phyloP scores from a whole-genome alignment of 2,113 vertebrate species.

The Athene cunicularia region DNA sequence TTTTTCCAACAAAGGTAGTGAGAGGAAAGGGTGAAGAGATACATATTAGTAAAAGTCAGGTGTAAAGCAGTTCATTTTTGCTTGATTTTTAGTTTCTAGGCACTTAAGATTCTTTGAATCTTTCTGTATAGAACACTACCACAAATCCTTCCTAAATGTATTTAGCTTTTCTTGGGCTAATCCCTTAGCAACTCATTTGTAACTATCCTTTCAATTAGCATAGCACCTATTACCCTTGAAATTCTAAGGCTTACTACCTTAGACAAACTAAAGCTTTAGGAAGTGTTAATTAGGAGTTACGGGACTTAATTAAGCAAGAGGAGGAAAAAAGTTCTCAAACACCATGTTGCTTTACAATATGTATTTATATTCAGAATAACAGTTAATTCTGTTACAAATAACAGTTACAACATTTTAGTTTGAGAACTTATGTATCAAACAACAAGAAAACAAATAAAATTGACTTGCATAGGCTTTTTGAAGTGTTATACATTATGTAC shows the following conservation, averaged over 20 bases:
- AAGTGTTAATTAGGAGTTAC: constrained; percentile 54
- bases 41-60: not conserved
- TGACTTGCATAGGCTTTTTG: not conserved
- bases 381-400: not conserved
- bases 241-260: not conserved
- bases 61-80: not conserved
- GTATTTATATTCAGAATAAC: not conserved
- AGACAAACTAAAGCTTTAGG: not conserved
- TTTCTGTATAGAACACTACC: not conserved
- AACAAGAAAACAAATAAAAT: not conserved
- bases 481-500: not conserved
- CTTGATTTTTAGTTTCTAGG: not conserved
- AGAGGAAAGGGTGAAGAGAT: not conserved
- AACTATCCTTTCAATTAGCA: not conserved
- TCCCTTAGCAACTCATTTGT: constrained; percentile 32
- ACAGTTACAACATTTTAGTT: not conserved
- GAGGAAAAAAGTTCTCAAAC: not conserved
- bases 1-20: not conserved
- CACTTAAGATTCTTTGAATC: not conserved
- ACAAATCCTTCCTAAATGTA: not conserved
- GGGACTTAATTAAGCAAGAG: constrained; percentile 6
- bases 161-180: constrained; percentile 10
- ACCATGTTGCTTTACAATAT: not conserved
- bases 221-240: constrained; percentile 8
- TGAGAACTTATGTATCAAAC: not conserved